Percentiles rank a stretch among this genome's conserved stretches.
Conservation (phyloP, 2,797 vertebrate species). For the Danio albolineatus region DNA sequence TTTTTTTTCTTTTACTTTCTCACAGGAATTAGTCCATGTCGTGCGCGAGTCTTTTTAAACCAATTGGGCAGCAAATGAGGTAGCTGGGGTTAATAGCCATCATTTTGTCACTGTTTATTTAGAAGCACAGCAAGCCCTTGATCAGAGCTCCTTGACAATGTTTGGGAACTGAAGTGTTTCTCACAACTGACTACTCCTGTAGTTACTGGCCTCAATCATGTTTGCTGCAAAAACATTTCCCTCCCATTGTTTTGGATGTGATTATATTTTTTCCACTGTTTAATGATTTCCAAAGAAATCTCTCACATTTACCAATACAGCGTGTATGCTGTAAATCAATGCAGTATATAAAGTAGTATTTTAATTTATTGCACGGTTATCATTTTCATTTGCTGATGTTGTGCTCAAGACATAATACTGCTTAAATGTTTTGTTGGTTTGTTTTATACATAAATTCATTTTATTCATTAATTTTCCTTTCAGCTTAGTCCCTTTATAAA, state of each 20-base stretch:
- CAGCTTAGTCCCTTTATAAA: too few relatives aligned
- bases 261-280: slow-evolving; percentile 13
- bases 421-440: neutral
- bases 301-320: neutral
- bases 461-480: too few relatives aligned
- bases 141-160: slow-evolving; percentile 55
- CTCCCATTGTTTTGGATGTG: slow-evolving; percentile 25
- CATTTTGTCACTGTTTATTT: slow-evolving; percentile 66
- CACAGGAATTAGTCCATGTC: slow-evolving; percentile 51
- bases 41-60: slow-evolving; percentile 62
- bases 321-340: neutral
- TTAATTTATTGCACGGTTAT: too few relatives aligned
- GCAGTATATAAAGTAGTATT: too few relatives aligned
- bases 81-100: slow-evolving; percentile 65
- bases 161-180: slow-evolving; percentile 45
- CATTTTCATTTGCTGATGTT: too few relatives aligned
- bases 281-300: neutral
- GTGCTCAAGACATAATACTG: too few relatives aligned
- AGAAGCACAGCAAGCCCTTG: slow-evolving; percentile 56
- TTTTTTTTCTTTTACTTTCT: slow-evolving; percentile 21
- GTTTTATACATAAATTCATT: too few relatives aligned
- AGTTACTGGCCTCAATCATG: slow-evolving; percentile 14
- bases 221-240: slow-evolving; percentile 16
- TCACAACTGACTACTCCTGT: slow-evolving; percentile 43
- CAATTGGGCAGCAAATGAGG: slow-evolving; percentile 69